Evolutionary conservation across 2,797 vertebrate genomes (phyloP), one percentile per base, ranked within the genome.

Genomic region (Scomberomorus guttatus): DNA sequence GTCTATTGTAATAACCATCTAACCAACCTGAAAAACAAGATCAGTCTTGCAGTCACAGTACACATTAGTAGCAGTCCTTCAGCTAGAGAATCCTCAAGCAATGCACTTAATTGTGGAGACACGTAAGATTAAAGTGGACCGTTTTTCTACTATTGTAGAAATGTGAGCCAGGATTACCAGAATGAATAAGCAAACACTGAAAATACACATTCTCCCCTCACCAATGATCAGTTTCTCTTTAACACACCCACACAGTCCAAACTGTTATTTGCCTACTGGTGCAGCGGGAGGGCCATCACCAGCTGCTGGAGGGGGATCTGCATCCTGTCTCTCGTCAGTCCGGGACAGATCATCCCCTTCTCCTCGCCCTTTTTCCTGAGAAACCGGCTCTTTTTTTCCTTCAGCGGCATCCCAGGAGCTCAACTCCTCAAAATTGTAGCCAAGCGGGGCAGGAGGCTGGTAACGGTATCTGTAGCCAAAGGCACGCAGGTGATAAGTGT

Each of bases 391-490:
- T 25, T 76, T 62, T 29, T 79, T 72, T 18, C 46, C 71, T 8
- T 77, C 69, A 11, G 51, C 39, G 34, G 29, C 5, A 2, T 82
- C 72, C 37, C 0, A 1, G 9, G 80, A 64, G 22, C 10, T 37
- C 1, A 9, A 51, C 17, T 34, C 69, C 14, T 82, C 72, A 14
- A 44, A 22, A 22, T 1, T 72, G 59, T 83, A 84, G 39, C 61
- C 73, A 0, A 0, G 17, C 0, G 94, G 91, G 12, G 27, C 4
- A 0, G 92, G 91, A n/a, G 94, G 82, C 75, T 93, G 91, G 90
- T 95, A 96, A 10, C 95, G 94, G 83, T 96, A 90, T 56, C 20
- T 89, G 83, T 96, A 96, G 76, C 95, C 95, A 34, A 95, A 95
- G 90, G 96, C 92, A 80, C 90, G 90, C 60, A 96, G 92, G 90